A percentile compares a stretch with the other conserved stretches of the same genome.
These are phyloP conservation scores for Mizuhopecten yessoensis DNA, from an alignment of 1,140 invertebrate genomes.

Conservation along the genomic window DNA sequence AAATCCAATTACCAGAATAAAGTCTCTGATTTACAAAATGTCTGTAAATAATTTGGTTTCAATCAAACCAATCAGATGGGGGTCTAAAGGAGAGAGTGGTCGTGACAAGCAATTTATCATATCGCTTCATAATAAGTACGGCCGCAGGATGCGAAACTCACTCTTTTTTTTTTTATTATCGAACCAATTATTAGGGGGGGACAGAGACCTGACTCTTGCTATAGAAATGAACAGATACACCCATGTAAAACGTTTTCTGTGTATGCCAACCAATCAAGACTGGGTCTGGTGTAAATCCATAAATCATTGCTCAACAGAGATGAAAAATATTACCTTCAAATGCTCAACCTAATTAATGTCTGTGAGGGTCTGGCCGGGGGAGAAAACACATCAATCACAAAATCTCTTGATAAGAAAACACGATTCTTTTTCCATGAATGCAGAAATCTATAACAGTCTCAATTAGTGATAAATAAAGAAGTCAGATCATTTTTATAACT, in stretches of 20 bases:
- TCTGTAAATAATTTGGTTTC: slow-evolving; percentile 39
- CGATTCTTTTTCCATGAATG: neutral
- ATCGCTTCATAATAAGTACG: slow-evolving; percentile 7
- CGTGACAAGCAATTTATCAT: slow-evolving; percentile 32
- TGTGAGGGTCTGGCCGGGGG: neutral
- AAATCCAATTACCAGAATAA: slow-evolving; percentile 28
- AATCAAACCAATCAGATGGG: slow-evolving; percentile 32
- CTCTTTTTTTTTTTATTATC: slow-evolving; percentile 9
- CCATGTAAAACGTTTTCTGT: neutral
- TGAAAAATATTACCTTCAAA: slow-evolving; percentile 40
- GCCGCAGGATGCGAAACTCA: neutral
- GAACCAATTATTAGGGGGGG: neutral
- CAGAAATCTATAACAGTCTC: neutral
- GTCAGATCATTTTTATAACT: neutral
- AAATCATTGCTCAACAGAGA: slow-evolving; percentile 22
- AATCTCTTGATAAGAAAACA: neutral
- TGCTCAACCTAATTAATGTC: neutral
- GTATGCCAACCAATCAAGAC: slow-evolving; percentile 10
- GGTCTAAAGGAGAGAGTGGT: slow-evolving; percentile 6
- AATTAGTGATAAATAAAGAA: neutral
- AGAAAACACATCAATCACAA: neutral
- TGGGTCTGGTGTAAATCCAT: neutral
- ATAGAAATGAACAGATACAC: neutral
- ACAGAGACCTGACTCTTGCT: neutral
- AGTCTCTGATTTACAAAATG: slow-evolving; percentile 38